phyloP scores from a whole-genome alignment of 1,140 invertebrate genomes.

The Diorhabda carinulata region DNA sequence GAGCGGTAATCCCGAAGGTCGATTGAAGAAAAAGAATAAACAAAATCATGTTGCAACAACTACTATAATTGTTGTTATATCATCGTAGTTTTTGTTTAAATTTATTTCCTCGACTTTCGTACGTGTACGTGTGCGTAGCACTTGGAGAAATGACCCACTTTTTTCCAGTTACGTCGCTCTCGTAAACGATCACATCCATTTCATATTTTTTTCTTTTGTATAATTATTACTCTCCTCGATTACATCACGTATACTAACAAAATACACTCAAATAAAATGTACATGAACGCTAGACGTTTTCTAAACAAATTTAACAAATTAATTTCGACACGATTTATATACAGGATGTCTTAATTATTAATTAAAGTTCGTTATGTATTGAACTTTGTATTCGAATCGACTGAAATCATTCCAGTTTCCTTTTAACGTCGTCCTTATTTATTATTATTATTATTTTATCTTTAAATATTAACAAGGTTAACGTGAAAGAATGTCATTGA shows the following conservation, averaged over 20 bases:
- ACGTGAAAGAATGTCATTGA: too few species aligned
- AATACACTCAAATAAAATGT: too few species aligned
- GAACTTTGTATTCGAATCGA: too few species aligned
- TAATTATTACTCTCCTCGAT: background rate
- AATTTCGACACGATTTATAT: too few species aligned
- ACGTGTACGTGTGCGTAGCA: background rate
- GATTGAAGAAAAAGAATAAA: background rate
- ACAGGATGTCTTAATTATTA: too few species aligned
- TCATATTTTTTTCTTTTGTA: background rate
- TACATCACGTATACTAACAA: background rate
- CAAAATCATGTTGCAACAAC: background rate
- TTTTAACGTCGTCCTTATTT: too few species aligned
- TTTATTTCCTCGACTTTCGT: background rate
- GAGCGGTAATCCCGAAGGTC: background rate
- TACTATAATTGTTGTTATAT: background rate
- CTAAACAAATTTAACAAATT: too few species aligned
- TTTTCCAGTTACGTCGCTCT: background rate
- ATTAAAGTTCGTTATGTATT: too few species aligned
- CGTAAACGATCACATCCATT: background rate
- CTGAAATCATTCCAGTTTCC: too few species aligned
- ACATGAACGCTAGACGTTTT: too few species aligned
- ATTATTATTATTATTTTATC: too few species aligned
- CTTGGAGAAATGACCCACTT: background rate
- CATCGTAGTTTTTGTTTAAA: background rate
- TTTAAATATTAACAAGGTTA: too few species aligned